Evolutionary conservation across 2,888 invertebrate species (phyloP).

Genomic region (Temnothorax rugatulus): DNA sequence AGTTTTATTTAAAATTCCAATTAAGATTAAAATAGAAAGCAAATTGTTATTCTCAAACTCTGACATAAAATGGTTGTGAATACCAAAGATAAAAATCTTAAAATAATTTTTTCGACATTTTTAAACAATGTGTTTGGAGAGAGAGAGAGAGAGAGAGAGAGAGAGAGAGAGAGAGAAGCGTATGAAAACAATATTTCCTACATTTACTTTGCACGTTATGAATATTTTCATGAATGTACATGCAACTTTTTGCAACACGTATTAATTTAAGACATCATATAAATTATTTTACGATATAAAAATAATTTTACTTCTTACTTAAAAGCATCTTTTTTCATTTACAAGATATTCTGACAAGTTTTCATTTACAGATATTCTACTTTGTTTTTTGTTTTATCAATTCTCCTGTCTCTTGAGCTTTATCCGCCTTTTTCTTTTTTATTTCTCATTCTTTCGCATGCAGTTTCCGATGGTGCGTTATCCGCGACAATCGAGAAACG

Average conservation of each 20-base stretch:
- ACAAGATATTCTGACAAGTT: conserved; percentile 4
- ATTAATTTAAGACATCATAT: neutral
- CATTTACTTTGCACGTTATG: neutral
- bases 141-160: no score
- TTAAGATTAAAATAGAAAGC: neutral
- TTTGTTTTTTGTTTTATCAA: conserved; percentile 13
- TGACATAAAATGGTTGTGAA: conserved; percentile 1
- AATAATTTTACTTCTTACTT: neutral
- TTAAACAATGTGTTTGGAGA: neutral
- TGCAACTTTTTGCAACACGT: neutral
- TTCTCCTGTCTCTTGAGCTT: conserved; percentile 14
- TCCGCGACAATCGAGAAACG: conserved; percentile 82
- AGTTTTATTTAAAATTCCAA: neutral
- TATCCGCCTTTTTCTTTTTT: conserved; percentile 51
- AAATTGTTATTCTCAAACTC: neutral
- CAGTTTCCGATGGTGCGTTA: conserved; percentile 68
- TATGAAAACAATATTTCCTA: neutral
- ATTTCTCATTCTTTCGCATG: conserved; percentile 49
- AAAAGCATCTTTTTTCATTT: neutral
- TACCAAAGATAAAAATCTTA: neutral
- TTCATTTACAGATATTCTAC: conserved; percentile 40
- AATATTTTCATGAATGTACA: neutral
- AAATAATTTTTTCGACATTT: neutral
- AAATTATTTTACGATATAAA: no score
- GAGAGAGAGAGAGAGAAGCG: no score